phyloP scores from a whole-genome alignment of 1,140 invertebrate species.

The Temnothorax longispinosus region DNA sequence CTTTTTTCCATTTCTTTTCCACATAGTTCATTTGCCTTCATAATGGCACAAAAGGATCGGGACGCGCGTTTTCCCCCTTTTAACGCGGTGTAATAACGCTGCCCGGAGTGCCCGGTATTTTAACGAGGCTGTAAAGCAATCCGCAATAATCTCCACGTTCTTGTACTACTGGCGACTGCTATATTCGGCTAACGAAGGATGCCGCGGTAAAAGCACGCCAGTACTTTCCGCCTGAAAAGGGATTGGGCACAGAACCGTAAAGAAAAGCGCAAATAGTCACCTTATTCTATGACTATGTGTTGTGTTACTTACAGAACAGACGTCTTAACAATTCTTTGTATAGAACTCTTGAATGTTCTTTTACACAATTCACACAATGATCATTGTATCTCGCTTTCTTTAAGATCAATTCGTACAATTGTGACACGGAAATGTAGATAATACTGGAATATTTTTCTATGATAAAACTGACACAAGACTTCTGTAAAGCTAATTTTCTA shows the following conservation, averaged over 20 bases:
- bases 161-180: slow-evolving; percentile 33
- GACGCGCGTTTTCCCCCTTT: slow-evolving; percentile 34
- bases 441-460: not conserved
- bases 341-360: not conserved
- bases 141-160: slow-evolving; percentile 53
- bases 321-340: not conserved
- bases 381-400: not conserved
- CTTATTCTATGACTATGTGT: not conserved
- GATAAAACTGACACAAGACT: not conserved
- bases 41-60: slow-evolving; percentile 50
- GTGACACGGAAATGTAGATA: not conserved
- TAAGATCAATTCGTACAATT: not conserved
- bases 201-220: slow-evolving; percentile 17
- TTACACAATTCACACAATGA: not conserved
- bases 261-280: slow-evolving; percentile 30
- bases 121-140: slow-evolving; percentile 61
- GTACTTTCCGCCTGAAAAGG: slow-evolving; percentile 38
- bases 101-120: slow-evolving; percentile 35
- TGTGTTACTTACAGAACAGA: not conserved
- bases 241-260: slow-evolving; percentile 13
- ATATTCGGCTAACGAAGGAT: slow-evolving; percentile 38
- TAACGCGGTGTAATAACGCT: slow-evolving; percentile 57
- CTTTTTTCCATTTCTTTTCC: slow-evolving; percentile 27
- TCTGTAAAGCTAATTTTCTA: not conserved
- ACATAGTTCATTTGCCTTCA: slow-evolving; percentile 58